phyloP scores from a whole-genome alignment of 2,888 invertebrate species.

The Trachelus troglodyta region DNA sequence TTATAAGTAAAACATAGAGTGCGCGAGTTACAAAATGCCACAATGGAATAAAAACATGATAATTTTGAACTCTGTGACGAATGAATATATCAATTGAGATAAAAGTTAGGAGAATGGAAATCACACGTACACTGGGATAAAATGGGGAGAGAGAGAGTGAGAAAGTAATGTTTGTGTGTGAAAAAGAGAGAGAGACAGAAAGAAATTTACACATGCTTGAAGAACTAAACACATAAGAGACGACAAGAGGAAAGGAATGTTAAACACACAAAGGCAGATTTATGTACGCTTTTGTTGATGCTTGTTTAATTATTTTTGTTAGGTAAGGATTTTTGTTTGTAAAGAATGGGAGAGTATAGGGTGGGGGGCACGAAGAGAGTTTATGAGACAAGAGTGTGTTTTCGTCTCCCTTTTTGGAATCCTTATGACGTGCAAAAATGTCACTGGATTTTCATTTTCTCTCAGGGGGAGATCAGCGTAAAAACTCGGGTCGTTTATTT shows the following conservation, averaged over 20 bases:
- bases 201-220: not conserved
- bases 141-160: not conserved
- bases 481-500: not conserved
- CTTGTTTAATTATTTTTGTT: constrained; percentile 56
- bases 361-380: not conserved
- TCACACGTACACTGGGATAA: not conserved
- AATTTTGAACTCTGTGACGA: constrained; percentile 1
- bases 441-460: not conserved
- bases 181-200: not conserved
- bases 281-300: constrained; percentile 53
- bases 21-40: constrained; percentile 19
- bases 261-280: constrained; percentile 24
- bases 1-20: constrained; percentile 22
- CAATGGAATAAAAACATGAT: constrained; percentile 19
- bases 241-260: constrained; percentile 4
- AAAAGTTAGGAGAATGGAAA: not conserved
- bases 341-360: constrained; percentile 20
- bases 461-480: not conserved
- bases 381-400: not conserved
- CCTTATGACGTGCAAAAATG: not conserved
- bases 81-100: constrained; percentile 32
- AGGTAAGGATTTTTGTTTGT: constrained; percentile 19
- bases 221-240: constrained; percentile 1
- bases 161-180: not conserved
- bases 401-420: not conserved